These are phyloP conservation scores for Sphaerodactylus townsendi DNA, from an alignment of 2,113 vertebrate genomes.

Conservation along the genomic window DNA sequence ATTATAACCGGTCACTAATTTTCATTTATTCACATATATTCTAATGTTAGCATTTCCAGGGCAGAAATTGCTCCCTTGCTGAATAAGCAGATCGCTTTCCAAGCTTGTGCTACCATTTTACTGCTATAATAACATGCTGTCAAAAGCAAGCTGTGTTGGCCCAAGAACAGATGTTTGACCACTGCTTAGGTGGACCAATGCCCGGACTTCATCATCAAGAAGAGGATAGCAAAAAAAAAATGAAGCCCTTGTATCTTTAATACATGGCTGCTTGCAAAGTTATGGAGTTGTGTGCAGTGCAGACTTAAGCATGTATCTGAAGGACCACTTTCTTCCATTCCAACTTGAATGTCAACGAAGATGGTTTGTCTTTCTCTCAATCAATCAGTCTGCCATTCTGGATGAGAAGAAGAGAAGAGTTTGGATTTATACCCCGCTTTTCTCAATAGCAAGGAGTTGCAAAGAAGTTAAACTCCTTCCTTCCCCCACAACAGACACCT, in stretches of 20 bases:
- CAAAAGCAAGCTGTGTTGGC: not conserved
- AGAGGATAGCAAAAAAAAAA: not conserved
- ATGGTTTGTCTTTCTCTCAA: no score
- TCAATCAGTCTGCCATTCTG: no score
- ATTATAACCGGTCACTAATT: rapidly evolving
- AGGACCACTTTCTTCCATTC: no score
- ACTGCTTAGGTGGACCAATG: not conserved
- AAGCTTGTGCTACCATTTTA: not conserved
- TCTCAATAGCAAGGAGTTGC: no score
- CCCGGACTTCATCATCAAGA: not conserved
- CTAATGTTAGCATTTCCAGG: not conserved
- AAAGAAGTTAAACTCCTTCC: no score
- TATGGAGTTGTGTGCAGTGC: no score
- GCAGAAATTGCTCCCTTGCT: not conserved
- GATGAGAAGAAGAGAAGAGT: no score
- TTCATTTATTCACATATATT: not conserved
- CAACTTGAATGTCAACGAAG: no score
- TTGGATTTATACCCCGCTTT: no score
- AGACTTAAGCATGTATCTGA: no score
- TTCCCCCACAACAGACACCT: no score
- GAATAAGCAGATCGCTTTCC: rapidly evolving
- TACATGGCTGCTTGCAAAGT: not conserved
- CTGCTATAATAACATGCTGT: not conserved
- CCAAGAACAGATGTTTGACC: not conserved
- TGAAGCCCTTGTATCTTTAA: not conserved